Conservation (phyloP, 1,140 invertebrate species). For the Zaprionus ghesquierei region DNA sequence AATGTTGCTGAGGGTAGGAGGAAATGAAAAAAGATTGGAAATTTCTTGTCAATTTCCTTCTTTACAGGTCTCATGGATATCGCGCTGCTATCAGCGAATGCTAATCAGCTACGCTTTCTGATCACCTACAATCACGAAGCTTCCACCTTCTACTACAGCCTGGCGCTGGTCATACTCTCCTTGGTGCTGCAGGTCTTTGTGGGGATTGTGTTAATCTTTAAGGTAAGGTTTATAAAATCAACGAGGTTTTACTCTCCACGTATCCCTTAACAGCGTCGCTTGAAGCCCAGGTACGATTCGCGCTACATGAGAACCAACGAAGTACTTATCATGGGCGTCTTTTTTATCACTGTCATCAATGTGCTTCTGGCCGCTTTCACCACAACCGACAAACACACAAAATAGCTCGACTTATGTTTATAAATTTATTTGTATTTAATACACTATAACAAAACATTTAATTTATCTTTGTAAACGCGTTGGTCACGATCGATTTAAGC, state of each 20-base stretch:
- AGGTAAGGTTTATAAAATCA: constrained; percentile 78
- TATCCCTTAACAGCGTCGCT: constrained; percentile 50
- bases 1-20: constrained; percentile 70
- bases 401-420: background rate
- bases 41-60: background rate
- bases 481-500: constrained; percentile 48
- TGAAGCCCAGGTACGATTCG: constrained; percentile 42
- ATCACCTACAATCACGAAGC: constrained; percentile 85
- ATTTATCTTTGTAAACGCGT: constrained; percentile 62
- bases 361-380: constrained; percentile 87
- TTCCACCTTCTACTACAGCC: constrained; percentile 84
- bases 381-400: constrained; percentile 74
- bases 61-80: constrained; percentile 87
- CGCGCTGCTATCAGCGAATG: constrained; percentile 89
- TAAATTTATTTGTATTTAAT: constrained; percentile 68
- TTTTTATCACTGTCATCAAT: constrained; percentile 87
- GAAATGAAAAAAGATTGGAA: background rate
- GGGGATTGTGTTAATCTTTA: constrained; percentile 86
- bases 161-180: constrained; percentile 85
- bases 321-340: constrained; percentile 86
- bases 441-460: constrained; percentile 68
- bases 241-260: no score
- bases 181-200: constrained; percentile 86
- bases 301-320: constrained; percentile 84
- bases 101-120: constrained; percentile 89